Conservation (phyloP, 2,888 invertebrate species). For the Sepioteuthis lessoniana region DNA sequence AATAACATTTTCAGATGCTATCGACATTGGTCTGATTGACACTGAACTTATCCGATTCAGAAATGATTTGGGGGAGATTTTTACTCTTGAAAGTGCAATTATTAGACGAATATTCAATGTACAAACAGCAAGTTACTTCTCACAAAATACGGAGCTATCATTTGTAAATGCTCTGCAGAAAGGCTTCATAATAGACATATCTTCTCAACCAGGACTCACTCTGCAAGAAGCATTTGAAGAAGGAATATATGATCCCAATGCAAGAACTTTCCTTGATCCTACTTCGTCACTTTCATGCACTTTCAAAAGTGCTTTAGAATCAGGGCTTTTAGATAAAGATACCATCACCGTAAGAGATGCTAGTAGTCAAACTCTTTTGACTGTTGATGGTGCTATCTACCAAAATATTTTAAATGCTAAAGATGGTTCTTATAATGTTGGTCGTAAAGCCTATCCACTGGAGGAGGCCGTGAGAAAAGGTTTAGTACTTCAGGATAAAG, state of each 20-base stretch:
- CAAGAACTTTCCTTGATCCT: constrained; percentile 74
- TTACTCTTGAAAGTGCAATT: constrained; percentile 63
- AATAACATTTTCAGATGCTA: constrained; percentile 62
- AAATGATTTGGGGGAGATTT: constrained; percentile 61
- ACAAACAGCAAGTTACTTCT: constrained; percentile 53
- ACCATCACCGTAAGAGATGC: constrained; percentile 89
- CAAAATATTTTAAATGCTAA: constrained; percentile 63
- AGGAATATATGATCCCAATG: constrained; percentile 78
- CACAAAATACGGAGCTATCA: constrained; percentile 59
- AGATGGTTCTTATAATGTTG: constrained; percentile 60
- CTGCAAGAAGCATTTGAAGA: constrained; percentile 82
- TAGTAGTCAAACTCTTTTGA: constrained; percentile 79
- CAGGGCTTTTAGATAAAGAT: constrained; percentile 88
- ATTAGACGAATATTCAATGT: constrained; percentile 62
- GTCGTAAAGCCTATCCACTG: constrained; percentile 74
- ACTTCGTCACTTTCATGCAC: constrained; percentile 57
- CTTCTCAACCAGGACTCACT: constrained; percentile 67
- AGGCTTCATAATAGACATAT: constrained; percentile 67
- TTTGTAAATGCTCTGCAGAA: constrained; percentile 67
- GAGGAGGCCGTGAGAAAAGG: constrained; percentile 89
- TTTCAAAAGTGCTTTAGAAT: constrained; percentile 80
- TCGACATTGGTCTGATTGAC: constrained; percentile 65
- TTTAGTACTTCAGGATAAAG: constrained; percentile 65
- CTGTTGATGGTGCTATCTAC: constrained; percentile 66
- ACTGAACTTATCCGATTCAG: constrained; percentile 61